phyloP scores from a whole-genome alignment of 2,113 vertebrate genomes.

The Notarius lentiginosus region DNA sequence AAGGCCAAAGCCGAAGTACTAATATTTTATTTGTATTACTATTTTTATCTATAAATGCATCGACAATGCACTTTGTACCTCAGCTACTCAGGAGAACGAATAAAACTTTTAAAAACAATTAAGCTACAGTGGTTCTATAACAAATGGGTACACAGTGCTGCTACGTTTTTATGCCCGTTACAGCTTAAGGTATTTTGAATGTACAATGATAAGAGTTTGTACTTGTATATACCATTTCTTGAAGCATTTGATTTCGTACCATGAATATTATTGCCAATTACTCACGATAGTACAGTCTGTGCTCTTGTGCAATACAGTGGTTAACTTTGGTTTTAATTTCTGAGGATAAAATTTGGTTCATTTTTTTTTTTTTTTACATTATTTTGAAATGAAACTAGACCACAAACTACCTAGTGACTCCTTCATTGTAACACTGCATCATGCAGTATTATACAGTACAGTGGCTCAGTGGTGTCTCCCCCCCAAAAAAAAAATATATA shows the following conservation, averaged over 20 bases:
- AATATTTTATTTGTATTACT: constrained; percentile 9
- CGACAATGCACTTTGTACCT: constrained; percentile 72
- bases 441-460: background rate
- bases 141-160: constrained; percentile 45
- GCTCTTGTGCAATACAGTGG: constrained; percentile 65
- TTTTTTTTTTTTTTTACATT: constrained; percentile 50
- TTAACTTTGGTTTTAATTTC: constrained; percentile 50
- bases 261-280: constrained; percentile 55
- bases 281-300: constrained; percentile 61
- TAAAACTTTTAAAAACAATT: constrained; percentile 20
- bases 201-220: constrained; percentile 33
- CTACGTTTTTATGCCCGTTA: constrained; percentile 36
- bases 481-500: background rate
- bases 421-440: constrained; percentile 44
- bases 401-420: constrained; percentile 48
- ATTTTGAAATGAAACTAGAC: constrained; percentile 66
- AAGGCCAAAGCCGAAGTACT: constrained; percentile 30
- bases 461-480: background rate
- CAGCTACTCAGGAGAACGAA: constrained; percentile 62
- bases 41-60: constrained; percentile 42
- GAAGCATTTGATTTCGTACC: constrained; percentile 58
- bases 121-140: constrained; percentile 41
- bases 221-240: constrained; percentile 49
- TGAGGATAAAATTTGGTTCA: constrained; percentile 8
- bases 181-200: constrained; percentile 35